These are phyloP conservation scores for Palythoa caribaeorum DNA, from an alignment of 92 coral and sea anemone genomes.

Conservation along the genomic window DNA sequence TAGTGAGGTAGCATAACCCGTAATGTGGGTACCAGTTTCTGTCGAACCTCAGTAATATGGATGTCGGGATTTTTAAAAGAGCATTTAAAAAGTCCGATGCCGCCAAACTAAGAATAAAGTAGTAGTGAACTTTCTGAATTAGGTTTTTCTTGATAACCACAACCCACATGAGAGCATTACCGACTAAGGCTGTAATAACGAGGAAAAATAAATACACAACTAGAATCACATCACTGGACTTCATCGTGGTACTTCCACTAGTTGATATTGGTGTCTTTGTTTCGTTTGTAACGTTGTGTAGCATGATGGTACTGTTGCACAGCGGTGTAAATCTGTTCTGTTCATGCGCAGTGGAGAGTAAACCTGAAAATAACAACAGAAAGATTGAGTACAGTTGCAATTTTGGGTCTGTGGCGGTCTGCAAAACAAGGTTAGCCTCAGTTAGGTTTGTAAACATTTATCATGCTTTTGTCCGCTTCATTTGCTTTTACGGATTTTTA, in stretches of 20 bases:
- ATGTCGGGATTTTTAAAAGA: conserved; percentile 85
- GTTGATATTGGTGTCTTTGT: conserved; percentile 51
- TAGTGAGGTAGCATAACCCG: conserved; percentile 88
- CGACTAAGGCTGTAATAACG: conserved; percentile 79
- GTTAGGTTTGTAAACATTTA: too few species aligned
- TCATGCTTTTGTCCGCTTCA: too few species aligned
- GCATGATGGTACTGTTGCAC: conserved; percentile 22
- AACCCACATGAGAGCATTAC: conserved; percentile 73
- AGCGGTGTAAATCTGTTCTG: neutral
- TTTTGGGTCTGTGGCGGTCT: neutral
- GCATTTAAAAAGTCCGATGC: conserved; percentile 90
- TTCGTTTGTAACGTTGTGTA: conserved; percentile 48
- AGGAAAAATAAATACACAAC: conserved; percentile 78
- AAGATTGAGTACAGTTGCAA: neutral
- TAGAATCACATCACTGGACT: conserved; percentile 67
- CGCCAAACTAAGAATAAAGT: conserved; percentile 88
- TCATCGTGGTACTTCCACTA: conserved; percentile 47
- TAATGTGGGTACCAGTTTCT: conserved; percentile 95
- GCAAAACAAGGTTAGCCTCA: too few species aligned
- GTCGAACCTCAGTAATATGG: conserved; percentile 83
- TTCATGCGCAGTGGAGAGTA: conserved; percentile 10
- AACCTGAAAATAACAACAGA: neutral
- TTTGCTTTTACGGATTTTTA: too few species aligned
- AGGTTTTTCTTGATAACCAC: conserved; percentile 82
- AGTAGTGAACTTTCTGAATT: conserved; percentile 89